These are phyloP conservation scores for Aphyosemion australe DNA, from an alignment of 2,113 vertebrate genomes.

Conservation along the genomic window DNA sequence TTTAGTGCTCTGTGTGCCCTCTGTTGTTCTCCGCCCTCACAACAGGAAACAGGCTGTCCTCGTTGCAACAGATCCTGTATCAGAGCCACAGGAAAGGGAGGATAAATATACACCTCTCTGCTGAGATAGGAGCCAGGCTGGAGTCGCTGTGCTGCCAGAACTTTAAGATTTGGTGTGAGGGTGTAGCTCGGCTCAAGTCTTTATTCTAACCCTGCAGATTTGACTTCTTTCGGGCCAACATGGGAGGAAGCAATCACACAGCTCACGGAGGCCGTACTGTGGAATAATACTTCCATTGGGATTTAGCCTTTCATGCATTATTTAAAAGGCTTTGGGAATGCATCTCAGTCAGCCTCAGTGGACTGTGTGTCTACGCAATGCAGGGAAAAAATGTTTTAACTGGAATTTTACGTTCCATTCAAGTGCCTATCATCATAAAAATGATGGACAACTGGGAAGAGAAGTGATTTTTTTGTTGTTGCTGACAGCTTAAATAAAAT, in stretches of 20 bases:
- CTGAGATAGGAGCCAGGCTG: slow-evolving; percentile 2
- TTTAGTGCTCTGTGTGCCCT: slow-evolving; percentile 40
- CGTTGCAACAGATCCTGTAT: slow-evolving; percentile 39
- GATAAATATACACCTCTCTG: neutral
- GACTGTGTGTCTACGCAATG: slow-evolving; percentile 23
- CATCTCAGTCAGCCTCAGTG: slow-evolving; percentile 44
- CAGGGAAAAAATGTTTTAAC: slow-evolving; percentile 18
- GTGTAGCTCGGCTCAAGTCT: slow-evolving; percentile 40
- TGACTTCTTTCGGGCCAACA: slow-evolving; percentile 18
- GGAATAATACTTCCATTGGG: slow-evolving; percentile 62
- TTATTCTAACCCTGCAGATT: slow-evolving; percentile 30
- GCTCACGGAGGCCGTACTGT: slow-evolving; percentile 43
- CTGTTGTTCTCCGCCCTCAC: slow-evolving; percentile 55
- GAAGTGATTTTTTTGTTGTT: slow-evolving; percentile 13
- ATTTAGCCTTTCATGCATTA: slow-evolving; percentile 70
- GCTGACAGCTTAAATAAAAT: slow-evolving; percentile 4
- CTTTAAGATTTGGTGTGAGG: slow-evolving; percentile 33
- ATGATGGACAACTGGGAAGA: slow-evolving; percentile 11
- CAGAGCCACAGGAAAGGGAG: slow-evolving; percentile 11
- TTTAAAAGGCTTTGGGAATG: slow-evolving; percentile 62
- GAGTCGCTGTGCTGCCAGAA: slow-evolving; percentile 6
- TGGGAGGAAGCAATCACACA: slow-evolving; percentile 42
- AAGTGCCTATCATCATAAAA: slow-evolving; percentile 16
- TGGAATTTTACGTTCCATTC: slow-evolving; percentile 9
- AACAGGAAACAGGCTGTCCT: slow-evolving; percentile 67